Percentiles rank a stretch among this genome's conserved stretches.
phyloP scores from a whole-genome alignment of 1,140 invertebrate species.

The Oreohelix idahoensis region DNA sequence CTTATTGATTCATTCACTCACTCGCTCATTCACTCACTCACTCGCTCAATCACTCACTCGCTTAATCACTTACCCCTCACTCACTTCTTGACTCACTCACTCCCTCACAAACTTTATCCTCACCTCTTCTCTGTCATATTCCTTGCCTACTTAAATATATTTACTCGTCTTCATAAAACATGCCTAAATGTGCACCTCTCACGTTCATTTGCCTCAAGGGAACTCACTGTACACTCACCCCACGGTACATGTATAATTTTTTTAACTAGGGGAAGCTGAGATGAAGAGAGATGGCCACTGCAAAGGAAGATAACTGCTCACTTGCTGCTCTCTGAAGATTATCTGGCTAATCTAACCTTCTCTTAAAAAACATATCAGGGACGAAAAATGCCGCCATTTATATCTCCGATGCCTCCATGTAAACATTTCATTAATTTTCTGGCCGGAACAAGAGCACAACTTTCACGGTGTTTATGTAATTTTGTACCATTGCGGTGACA shows the following conservation, averaged over 20 bases:
- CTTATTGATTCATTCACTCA: neutral
- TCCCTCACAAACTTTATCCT: no score
- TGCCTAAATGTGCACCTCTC: no score
- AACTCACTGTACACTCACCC: no score
- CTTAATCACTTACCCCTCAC: neutral
- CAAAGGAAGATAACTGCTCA: neutral
- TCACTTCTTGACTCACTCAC: neutral
- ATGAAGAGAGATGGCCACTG: neutral
- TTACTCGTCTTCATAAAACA: no score
- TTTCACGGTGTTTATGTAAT: neutral
- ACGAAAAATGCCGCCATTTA: neutral
- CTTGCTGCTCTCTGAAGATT: slow-evolving; percentile 11
- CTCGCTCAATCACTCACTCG: no score
- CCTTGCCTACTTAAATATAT: no score
- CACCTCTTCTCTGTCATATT: no score
- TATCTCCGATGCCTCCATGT: neutral
- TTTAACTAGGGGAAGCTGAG: neutral
- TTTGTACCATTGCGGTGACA: neutral
- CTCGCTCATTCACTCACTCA: neutral
- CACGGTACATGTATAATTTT: no score
- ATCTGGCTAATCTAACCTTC: neutral
- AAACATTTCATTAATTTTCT: slow-evolving; percentile 7
- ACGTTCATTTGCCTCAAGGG: no score
- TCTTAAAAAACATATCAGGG: neutral
- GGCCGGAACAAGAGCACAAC: neutral